These are phyloP conservation scores for Indicator indicator DNA, from an alignment of 2,113 vertebrate species.

Conservation along the genomic window DNA sequence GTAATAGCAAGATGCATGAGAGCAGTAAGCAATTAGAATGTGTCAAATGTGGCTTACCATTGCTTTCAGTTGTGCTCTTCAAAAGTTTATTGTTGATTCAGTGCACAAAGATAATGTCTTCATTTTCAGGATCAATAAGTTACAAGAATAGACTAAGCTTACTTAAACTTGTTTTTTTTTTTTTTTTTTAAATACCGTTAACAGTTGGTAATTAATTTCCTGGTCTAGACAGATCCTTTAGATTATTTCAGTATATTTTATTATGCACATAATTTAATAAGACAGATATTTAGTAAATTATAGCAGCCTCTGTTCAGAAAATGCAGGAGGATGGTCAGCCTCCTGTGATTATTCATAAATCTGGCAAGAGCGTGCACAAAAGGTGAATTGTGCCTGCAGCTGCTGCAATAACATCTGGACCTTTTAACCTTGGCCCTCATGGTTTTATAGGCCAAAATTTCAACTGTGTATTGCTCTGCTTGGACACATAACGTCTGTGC, in stretches of 20 bases:
- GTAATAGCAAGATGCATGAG: background rate
- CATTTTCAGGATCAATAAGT: conserved; percentile 50
- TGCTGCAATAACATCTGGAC: background rate
- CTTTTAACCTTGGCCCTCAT: background rate
- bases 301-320: conserved; percentile 15
- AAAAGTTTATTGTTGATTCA: background rate
- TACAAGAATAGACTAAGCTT: conserved; percentile 8
- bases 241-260: background rate
- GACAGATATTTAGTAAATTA: background rate
- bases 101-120: conserved; percentile 15
- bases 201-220: conserved; percentile 7
- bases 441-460: background rate
- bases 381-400: conserved; percentile 30
- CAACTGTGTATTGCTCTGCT: background rate
- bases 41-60: background rate
- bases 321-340: background rate
- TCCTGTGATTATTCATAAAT: background rate
- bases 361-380: background rate
- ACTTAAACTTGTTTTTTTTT: background rate
- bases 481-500: fast-evolving
- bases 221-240: conserved; percentile 11
- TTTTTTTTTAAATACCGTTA: background rate
- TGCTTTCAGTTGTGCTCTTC: background rate
- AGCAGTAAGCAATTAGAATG: conserved; percentile 3
- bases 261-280: conserved; percentile 17